Percentiles rank a stretch among this genome's conserved stretches.
These are phyloP conservation scores for Colinus virginianus DNA, from an alignment of 2,113 vertebrate genomes.

Conservation along the genomic window DNA sequence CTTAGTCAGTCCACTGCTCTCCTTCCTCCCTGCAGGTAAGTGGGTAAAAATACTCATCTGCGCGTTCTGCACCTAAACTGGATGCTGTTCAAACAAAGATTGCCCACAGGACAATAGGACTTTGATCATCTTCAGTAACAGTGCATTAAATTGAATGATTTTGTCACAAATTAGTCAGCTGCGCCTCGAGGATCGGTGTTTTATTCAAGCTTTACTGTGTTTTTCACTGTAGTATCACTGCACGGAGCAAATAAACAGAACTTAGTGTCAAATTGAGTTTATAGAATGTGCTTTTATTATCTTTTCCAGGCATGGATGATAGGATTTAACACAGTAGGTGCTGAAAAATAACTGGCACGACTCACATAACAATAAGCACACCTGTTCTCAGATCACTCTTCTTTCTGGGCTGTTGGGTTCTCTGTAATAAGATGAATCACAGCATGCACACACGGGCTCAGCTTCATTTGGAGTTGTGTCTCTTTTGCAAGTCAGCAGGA, in stretches of 20 bases:
- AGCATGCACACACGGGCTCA: not conserved
- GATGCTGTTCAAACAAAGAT: not conserved
- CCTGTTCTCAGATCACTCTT: not conserved
- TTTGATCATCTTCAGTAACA: not conserved
- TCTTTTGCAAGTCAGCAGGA: constrained; percentile 44
- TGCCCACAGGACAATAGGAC: not conserved
- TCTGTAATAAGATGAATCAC: constrained; percentile 26
- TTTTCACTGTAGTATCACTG: not conserved
- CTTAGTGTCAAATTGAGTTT: constrained; percentile 47
- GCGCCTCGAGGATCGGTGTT: not conserved
- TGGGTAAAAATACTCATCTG: not conserved
- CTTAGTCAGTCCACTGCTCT: not conserved
- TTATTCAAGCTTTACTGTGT: not conserved
- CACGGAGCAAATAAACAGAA: constrained; percentile 58
- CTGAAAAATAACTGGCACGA: constrained; percentile 6
- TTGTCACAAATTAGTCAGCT: constrained; percentile 40
- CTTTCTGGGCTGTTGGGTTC: not conserved
- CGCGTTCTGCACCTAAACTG: not conserved
- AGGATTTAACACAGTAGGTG: constrained; percentile 41
- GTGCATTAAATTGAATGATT: not conserved
- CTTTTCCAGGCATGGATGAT: not conserved
- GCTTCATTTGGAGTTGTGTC: not conserved
- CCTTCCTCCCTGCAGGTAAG: not conserved
- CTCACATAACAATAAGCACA: not conserved
- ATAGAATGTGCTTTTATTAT: constrained; percentile 45